Evolutionary conservation across 2,113 vertebrate genomes (phyloP), one percentile per base, ranked within the genome.

Genomic region (Leuciscus idus): DNA sequence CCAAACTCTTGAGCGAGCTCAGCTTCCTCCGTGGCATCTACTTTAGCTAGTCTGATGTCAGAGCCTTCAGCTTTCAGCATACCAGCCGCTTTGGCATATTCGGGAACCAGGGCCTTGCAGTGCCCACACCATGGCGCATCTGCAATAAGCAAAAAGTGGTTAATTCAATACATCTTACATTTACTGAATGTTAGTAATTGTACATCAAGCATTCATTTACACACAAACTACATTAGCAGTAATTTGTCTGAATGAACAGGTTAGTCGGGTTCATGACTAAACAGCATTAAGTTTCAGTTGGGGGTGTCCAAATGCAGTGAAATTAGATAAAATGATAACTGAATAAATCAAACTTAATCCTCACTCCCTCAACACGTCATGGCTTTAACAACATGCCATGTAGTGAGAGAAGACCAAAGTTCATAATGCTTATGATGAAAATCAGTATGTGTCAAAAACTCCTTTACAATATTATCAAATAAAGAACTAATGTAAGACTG

Each of bases 101-200:
- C 98, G 0, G 98, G 98, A 0, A 94, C 98, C 91, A 99, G 94
- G 0, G 98, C 98, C 68, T 99, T 99, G 95, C 98, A 99, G 92
- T 99, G 98, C 4, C 98, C 98, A 15, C 98, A 99, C 98, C 98
- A 99, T 1, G 98, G 98, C 7, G 98, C 98, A 76, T 99, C 98
- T 99, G 91, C 4, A 6, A 86, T 73, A 74, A 59, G 21, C 11
- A 74, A 46, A 74, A 74, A 21, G 21, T 23, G 4, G 33, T 72
- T 39, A 15, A 74, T 48, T 55, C n/a, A 55, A 77, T 52, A 77
- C 4, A 7, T 1, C 28, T 55, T 1, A 77, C 48, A 77, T 52
- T 12, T 43, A 43, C 68, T 39, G 19, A 21, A n/a, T 72, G 36
- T 43, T 43, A 72, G 9, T 6, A 0, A 43, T 11, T 72, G 43